A percentile compares a stretch with the other conserved stretches of the same genome.
Evolutionary conservation across 2,888 invertebrate genomes (phyloP).

Genomic region (Sminthurinus aureus): DNA sequence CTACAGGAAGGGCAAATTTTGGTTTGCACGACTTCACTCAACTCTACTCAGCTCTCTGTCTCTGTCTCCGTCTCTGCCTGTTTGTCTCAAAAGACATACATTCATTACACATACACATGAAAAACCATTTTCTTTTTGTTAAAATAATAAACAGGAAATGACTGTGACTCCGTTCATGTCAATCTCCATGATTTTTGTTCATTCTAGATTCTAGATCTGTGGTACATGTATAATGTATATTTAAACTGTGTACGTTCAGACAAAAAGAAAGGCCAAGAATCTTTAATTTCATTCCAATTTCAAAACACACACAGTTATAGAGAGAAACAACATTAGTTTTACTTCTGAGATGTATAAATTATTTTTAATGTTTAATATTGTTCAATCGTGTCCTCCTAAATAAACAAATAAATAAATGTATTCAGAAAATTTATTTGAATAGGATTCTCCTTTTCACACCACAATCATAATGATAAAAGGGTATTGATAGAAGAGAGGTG

Average conservation of each 20-base stretch:
- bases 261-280: neutral
- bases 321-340: too few species aligned
- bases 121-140: conserved; percentile 10
- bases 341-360: too few species aligned
- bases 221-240: neutral
- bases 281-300: neutral
- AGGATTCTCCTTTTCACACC: conserved; percentile 9
- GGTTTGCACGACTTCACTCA: conserved; percentile 12
- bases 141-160: conserved; percentile 14
- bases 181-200: neutral
- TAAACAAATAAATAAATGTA: too few species aligned
- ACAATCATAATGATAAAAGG: neutral
- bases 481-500: neutral
- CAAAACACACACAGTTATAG: too few species aligned
- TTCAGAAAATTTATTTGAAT: conserved; percentile 11
- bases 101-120: neutral
- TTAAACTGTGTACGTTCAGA: neutral
- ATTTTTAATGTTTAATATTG: too few species aligned
- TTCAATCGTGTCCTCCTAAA: too few species aligned
- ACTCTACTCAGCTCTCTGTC: neutral
- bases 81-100: neutral
- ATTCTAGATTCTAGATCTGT: neutral
- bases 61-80: neutral
- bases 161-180: conserved; percentile 27
- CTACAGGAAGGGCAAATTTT: conserved; percentile 17